phyloP scores from a whole-genome alignment of 1,140 invertebrate genomes.

The Temnothorax curvispinosus region DNA sequence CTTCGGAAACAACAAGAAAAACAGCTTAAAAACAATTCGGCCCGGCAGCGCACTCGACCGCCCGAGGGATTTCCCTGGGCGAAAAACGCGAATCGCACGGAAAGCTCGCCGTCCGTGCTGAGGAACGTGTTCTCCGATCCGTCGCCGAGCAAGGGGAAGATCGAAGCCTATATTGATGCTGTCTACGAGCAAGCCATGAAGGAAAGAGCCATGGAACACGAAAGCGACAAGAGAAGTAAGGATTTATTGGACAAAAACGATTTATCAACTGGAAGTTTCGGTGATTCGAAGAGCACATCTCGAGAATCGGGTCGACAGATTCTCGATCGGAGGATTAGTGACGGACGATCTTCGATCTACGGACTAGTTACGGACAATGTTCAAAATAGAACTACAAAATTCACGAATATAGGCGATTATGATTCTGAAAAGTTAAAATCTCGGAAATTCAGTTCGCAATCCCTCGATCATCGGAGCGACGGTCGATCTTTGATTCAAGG shows the following conservation, averaged over 20 bases:
- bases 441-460: neutral
- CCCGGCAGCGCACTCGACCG: neutral
- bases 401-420: neutral
- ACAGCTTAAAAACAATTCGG: neutral
- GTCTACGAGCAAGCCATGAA: neutral
- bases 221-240: neutral
- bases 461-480: neutral
- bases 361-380: neutral
- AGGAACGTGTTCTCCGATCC: neutral
- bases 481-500: neutral
- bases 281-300: neutral
- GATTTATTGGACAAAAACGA: neutral
- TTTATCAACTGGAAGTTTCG: neutral
- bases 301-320: neutral
- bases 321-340: neutral
- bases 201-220: neutral
- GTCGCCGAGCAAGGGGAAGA: neutral
- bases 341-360: neutral
- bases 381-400: neutral
- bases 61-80: neutral
- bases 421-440: neutral
- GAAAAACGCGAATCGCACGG: neutral
- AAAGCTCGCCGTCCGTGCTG: neutral
- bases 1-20: neutral
- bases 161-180: slow-evolving; percentile 30